phyloP scores from a whole-genome alignment of 1,140 invertebrate species.

The Drosophila truncata region DNA sequence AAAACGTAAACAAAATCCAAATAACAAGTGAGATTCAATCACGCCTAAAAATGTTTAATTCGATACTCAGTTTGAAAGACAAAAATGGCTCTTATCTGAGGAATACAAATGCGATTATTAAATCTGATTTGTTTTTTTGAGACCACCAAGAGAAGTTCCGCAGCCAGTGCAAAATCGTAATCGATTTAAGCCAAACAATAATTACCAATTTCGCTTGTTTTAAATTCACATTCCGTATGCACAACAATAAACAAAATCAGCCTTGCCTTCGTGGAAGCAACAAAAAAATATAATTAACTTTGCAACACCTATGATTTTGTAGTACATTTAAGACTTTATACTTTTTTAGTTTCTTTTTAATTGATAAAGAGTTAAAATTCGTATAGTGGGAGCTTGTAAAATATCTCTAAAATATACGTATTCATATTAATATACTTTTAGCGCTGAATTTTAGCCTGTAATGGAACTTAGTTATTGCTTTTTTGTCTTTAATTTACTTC shows the following conservation, averaged over 20 bases:
- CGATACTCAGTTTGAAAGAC: neutral
- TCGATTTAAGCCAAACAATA: conserved; percentile 32
- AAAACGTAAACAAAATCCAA: neutral
- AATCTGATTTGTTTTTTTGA: conserved; percentile 22
- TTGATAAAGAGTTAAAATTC: too few species aligned
- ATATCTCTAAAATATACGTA: neutral
- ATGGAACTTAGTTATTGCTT: too few species aligned
- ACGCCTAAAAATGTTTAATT: neutral
- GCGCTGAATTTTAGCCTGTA: too few species aligned
- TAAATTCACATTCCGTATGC: conserved; percentile 25
- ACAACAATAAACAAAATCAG: conserved; percentile 7
- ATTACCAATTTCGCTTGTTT: conserved; percentile 38
- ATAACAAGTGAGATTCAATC: neutral
- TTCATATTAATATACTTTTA: too few species aligned
- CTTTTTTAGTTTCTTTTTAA: neutral
- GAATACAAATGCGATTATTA: conserved; percentile 45
- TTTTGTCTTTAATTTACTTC: too few species aligned
- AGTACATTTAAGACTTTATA: neutral
- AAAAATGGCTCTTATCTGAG: conserved; percentile 15
- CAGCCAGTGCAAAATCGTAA: conserved; percentile 4
- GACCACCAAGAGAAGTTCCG: conserved; percentile 30
- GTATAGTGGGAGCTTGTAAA: neutral
- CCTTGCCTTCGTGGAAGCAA: neutral
- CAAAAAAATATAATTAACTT: neutral
- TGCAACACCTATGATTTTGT: too few species aligned